Conservation (phyloP, 2,888 invertebrate genomes). For the Deroplatys truncata region DNA sequence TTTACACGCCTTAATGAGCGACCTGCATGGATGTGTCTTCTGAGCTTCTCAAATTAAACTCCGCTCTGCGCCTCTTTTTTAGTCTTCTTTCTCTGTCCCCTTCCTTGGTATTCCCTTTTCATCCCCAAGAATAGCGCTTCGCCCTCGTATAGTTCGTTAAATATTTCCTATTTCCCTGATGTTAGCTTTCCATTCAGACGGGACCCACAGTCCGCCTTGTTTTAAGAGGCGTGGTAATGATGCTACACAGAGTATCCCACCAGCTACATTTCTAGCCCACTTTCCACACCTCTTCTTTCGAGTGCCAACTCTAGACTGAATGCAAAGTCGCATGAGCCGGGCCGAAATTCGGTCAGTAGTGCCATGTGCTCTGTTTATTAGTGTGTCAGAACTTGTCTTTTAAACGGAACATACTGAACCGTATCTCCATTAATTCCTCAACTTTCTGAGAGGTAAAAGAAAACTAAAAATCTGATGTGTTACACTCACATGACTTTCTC, state of each 20-base stretch:
- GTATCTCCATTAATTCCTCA: too few species aligned
- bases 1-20: conserved; percentile 29
- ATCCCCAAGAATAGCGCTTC: neutral
- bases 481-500: too few species aligned
- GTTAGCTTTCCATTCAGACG: neutral
- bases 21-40: neutral
- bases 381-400: too few species aligned
- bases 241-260: neutral
- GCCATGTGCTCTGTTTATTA: too few species aligned
- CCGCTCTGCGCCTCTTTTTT: neutral
- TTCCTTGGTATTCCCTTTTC: neutral
- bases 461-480: too few species aligned
- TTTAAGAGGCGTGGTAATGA: neutral
- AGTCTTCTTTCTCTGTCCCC: neutral
- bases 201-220: neutral
- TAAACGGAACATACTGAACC: too few species aligned
- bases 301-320: too few species aligned
- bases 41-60: neutral
- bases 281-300: neutral
- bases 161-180: neutral
- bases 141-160: neutral
- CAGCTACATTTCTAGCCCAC: neutral
- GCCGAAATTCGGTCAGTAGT: too few species aligned
- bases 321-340: too few species aligned
- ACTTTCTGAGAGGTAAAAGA: too few species aligned